Evolutionary conservation across 1,140 invertebrate genomes (phyloP).

Genomic region (Helicoverpa armigera): DNA sequence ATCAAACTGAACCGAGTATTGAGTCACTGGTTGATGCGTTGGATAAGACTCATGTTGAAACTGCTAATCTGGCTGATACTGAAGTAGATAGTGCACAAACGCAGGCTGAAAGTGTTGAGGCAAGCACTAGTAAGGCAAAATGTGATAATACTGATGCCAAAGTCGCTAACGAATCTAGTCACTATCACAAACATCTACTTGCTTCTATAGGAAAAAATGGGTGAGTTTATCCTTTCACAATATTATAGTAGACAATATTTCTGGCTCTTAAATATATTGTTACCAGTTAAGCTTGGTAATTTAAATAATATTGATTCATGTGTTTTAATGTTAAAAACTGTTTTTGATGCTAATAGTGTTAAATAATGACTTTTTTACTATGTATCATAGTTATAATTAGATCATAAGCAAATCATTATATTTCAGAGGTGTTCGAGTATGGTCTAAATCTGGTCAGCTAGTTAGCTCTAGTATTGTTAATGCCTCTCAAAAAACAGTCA

Average conservation of each 20-base stretch:
- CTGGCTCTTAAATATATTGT: too few species aligned
- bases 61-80: not conserved
- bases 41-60: slow-evolving; percentile 67
- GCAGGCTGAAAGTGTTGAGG: not conserved
- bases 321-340: not conserved
- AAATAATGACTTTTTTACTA: too few species aligned
- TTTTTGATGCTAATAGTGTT: too few species aligned
- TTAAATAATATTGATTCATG: not conserved
- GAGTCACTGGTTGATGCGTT: slow-evolving; percentile 72
- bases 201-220: slow-evolving; percentile 77
- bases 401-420: not conserved
- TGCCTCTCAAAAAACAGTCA: slow-evolving; percentile 50
- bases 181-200: slow-evolving; percentile 75
- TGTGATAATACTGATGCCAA: slow-evolving; percentile 20
- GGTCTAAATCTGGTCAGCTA: slow-evolving; percentile 75
- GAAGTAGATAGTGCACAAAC: slow-evolving; percentile 35
- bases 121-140: not conserved
- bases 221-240: slow-evolving; percentile 57
- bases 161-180: slow-evolving; percentile 57
- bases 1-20: slow-evolving; percentile 68
- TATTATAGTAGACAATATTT: not conserved
- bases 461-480: slow-evolving; percentile 63
- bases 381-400: too few species aligned
- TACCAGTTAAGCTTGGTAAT: too few species aligned
- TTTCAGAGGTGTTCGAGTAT: slow-evolving; percentile 69